Conservation (phyloP, 2,888 invertebrate species). For the Orthosia cruda region DNA sequence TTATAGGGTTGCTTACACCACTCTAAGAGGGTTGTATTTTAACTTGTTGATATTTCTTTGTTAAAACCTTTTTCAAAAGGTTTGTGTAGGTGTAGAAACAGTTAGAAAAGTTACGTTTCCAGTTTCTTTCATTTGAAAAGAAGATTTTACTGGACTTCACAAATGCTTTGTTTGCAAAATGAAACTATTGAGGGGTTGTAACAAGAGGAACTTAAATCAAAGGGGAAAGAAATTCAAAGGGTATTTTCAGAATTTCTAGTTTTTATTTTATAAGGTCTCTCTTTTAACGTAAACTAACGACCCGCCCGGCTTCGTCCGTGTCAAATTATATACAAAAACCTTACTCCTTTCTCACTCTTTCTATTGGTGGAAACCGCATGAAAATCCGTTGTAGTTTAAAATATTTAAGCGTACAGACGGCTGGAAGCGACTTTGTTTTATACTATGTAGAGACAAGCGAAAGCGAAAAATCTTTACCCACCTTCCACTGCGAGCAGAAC, state of each 20-base stretch:
- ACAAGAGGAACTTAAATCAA: slow-evolving; percentile 21
- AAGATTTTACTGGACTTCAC: not conserved
- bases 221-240: not conserved
- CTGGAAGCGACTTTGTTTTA: too few species aligned
- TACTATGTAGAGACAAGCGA: too few species aligned
- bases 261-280: not conserved
- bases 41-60: not conserved
- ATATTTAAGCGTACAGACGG: too few species aligned
- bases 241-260: not conserved
- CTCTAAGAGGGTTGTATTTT: not conserved
- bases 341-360: too few species aligned
- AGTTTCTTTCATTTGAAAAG: not conserved
- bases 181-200: not conserved
- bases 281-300: not conserved
- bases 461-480: too few species aligned
- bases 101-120: not conserved
- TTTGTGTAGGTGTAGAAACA: not conserved
- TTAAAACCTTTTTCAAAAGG: not conserved
- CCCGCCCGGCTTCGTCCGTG: too few species aligned
- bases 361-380: too few species aligned
- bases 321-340: too few species aligned
- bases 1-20: not conserved
- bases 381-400: too few species aligned
- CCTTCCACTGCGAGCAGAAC: too few species aligned
- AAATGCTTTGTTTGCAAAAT: not conserved